phyloP scores from a whole-genome alignment of 2,888 invertebrate genomes.

The Leptogaster cylindrica region DNA sequence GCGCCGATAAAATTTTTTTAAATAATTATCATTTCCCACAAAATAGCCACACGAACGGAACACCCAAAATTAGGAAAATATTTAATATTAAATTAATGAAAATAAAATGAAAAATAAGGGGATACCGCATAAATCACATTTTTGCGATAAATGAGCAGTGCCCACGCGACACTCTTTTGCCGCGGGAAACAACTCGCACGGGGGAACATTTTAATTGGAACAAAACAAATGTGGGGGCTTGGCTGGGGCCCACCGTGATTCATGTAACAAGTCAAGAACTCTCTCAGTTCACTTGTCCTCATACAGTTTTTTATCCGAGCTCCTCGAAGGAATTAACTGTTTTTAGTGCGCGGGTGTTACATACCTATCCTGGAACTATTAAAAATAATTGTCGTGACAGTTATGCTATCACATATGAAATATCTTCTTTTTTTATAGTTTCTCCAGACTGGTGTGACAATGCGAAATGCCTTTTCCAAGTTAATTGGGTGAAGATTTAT shows the following conservation, averaged over 20 bases:
- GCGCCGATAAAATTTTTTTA: not conserved
- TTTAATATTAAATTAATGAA: too few species aligned
- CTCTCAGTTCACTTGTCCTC: slow-evolving; percentile 32
- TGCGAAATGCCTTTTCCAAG: slow-evolving; percentile 22
- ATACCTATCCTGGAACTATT: slow-evolving; percentile 35
- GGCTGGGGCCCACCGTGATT: slow-evolving; percentile 28
- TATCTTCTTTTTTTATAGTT: not conserved
- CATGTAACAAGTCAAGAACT: slow-evolving; percentile 34
- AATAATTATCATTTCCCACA: not conserved
- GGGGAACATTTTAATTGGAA: slow-evolving; percentile 40
- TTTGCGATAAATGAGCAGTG: slow-evolving; percentile 31
- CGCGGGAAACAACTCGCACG: slow-evolving; percentile 1
- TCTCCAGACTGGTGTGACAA: slow-evolving; percentile 1
- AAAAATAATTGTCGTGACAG: slow-evolving; percentile 39
- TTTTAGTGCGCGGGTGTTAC: slow-evolving; percentile 39
- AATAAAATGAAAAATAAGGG: not conserved
- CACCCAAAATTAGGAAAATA: too few species aligned
- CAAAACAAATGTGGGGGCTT: slow-evolving; percentile 37
- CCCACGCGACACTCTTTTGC: slow-evolving; percentile 32
- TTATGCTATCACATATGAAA: slow-evolving; percentile 28
- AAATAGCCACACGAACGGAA: too few species aligned
- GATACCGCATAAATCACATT: slow-evolving; percentile 31
- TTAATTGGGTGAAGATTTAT: slow-evolving; percentile 41
- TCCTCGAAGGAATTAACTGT: not conserved
- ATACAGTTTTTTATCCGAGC: slow-evolving; percentile 7